A percentile compares a stretch with the other conserved stretches of the same genome.
Evolutionary conservation across 2,888 invertebrate genomes (phyloP).

Genomic region (Phymatocera aterrima): DNA sequence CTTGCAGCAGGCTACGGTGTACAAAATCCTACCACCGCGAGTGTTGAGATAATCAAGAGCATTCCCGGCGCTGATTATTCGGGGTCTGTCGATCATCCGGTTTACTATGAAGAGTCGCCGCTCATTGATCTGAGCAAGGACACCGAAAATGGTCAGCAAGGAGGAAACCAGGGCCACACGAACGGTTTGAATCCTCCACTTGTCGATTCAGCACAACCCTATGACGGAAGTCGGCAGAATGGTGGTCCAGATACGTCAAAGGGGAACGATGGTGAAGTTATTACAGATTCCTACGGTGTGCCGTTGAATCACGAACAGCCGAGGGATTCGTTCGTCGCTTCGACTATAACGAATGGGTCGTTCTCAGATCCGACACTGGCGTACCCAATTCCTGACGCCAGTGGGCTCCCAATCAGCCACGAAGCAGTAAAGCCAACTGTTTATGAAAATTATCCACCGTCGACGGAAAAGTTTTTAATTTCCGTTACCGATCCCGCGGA

Average conservation of each 20-base stretch:
- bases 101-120: conserved; percentile 83
- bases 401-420: conserved; percentile 14
- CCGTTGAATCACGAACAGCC: background rate
- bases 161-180: conserved; percentile 52
- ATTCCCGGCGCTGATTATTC: conserved; percentile 83
- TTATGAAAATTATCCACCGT: conserved; percentile 29
- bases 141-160: conserved; percentile 50
- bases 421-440: background rate
- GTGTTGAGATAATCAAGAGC: conserved; percentile 79
- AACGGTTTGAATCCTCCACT: conserved; percentile 51
- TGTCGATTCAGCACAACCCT: conserved; percentile 45
- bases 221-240: conserved; percentile 33
- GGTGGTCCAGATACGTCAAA: conserved; percentile 17
- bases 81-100: conserved; percentile 84
- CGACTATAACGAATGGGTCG: background rate
- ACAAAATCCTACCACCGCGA: background rate
- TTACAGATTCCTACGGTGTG: background rate
- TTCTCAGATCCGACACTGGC: background rate
- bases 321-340: background rate
- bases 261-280: background rate
- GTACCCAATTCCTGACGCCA: conserved; percentile 20
- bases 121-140: conserved; percentile 78
- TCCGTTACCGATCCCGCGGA: background rate
- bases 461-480: conserved; percentile 17
- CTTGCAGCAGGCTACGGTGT: conserved; percentile 48